Conservation (phyloP, 92 coral and sea anemone species). For the Bergia sp. region DNA sequence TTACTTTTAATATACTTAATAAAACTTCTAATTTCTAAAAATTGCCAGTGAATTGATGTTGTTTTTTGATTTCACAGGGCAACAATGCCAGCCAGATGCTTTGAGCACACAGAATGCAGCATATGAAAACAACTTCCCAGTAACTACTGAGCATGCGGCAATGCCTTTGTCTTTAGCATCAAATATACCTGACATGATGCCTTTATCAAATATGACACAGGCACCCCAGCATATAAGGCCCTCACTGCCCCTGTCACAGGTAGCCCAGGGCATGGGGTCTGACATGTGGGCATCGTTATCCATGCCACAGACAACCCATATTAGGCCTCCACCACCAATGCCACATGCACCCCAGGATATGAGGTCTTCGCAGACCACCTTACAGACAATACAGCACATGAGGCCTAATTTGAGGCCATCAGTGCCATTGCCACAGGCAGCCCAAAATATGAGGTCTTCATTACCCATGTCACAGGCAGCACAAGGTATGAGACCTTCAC, state of each 20-base stretch:
- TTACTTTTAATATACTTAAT: background rate
- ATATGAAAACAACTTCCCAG: background rate
- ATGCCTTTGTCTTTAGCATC: background rate
- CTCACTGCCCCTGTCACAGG: background rate
- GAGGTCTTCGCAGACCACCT: background rate
- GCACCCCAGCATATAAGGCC: background rate
- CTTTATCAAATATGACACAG: background rate
- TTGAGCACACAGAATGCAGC: background rate
- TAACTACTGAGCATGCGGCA: background rate
- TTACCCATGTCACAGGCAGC: background rate
- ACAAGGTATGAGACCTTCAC: background rate
- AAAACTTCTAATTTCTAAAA: background rate
- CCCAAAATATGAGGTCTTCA: background rate
- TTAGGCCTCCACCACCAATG: background rate
- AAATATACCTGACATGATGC: background rate
- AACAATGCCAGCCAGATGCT: background rate
- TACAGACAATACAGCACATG: background rate
- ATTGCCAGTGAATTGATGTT: background rate
- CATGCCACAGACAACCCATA: background rate
- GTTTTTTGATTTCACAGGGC: background rate
- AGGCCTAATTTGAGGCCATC: background rate
- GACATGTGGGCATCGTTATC: background rate
- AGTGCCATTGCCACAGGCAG: background rate
- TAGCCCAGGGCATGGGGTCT: background rate
- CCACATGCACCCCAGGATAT: background rate